phyloP scores from a whole-genome alignment of 2,888 invertebrate genomes.

The Actias luna region DNA sequence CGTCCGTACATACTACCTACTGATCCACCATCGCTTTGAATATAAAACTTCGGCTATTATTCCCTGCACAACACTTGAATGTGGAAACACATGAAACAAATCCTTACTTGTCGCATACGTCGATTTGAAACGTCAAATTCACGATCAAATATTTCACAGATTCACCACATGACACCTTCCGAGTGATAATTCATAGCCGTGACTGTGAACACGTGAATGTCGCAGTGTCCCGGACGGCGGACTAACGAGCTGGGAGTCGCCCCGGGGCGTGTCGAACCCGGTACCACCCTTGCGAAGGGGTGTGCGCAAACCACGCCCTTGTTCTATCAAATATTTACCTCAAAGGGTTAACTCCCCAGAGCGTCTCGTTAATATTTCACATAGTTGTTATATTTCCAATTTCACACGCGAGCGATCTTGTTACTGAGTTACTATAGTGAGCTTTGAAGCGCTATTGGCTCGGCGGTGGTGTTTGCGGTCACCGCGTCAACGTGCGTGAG shows the following conservation, averaged over 20 bases:
- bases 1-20: too few relatives aligned
- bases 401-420: neutral
- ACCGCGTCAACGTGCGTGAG: too few relatives aligned
- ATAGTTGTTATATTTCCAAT: neutral
- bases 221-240: neutral
- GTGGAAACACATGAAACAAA: neutral
- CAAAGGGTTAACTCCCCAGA: neutral
- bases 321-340: neutral
- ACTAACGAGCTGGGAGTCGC: neutral
- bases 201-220: neutral
- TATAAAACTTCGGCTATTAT: too few relatives aligned
- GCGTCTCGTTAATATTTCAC: neutral
- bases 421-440: too few relatives aligned
- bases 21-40: too few relatives aligned
- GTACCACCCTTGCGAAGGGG: neutral
- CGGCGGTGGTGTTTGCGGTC: too few relatives aligned
- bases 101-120: neutral
- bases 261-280: neutral
- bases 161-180: neutral
- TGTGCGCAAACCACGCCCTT: neutral
- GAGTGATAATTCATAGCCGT: neutral
- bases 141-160: neutral
- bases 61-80: too few relatives aligned
- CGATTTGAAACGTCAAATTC: neutral
- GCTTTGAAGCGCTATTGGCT: too few relatives aligned